Conservation (phyloP, 2,113 vertebrate genomes). For the Dasyprocta punctata region DNA sequence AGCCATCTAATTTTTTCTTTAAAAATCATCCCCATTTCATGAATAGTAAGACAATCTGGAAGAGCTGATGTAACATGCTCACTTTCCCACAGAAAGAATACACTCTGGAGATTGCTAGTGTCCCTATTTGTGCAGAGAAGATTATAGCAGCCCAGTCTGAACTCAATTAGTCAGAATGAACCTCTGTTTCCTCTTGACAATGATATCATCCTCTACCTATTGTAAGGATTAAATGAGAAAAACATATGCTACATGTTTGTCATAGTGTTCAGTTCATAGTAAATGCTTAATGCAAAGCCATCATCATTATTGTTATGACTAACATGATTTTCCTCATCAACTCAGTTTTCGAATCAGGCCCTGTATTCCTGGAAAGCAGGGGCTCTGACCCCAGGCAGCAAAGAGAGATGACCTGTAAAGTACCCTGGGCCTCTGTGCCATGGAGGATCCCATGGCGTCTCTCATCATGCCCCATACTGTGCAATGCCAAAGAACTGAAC, state of each 20-base stretch:
- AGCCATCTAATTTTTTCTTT: background rate
- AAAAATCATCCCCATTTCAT: background rate
- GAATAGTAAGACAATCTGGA: background rate
- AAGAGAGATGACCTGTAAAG: background rate
- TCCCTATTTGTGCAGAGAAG: background rate
- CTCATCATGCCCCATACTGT: background rate
- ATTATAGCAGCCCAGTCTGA: background rate
- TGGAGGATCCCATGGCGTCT: rapidly evolving
- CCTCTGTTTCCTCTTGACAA: background rate
- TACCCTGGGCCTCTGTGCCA: background rate
- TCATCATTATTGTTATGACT: background rate
- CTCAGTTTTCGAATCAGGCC: background rate
- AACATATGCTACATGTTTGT: background rate
- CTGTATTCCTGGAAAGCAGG: no score
- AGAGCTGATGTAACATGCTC: background rate
- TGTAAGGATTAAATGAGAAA: background rate
- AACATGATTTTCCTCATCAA: background rate
- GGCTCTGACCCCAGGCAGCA: background rate
- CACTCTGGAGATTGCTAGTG: background rate
- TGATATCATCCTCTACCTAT: background rate
- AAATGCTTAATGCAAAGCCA: background rate
- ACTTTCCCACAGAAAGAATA: rapidly evolving
- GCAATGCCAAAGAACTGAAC: background rate
- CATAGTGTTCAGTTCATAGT: no score
- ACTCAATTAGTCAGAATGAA: background rate